Evolutionary conservation across 2,113 vertebrate species (phyloP), one percentile per base, ranked within the genome.

Genomic region (Ophiodon elongatus): DNA sequence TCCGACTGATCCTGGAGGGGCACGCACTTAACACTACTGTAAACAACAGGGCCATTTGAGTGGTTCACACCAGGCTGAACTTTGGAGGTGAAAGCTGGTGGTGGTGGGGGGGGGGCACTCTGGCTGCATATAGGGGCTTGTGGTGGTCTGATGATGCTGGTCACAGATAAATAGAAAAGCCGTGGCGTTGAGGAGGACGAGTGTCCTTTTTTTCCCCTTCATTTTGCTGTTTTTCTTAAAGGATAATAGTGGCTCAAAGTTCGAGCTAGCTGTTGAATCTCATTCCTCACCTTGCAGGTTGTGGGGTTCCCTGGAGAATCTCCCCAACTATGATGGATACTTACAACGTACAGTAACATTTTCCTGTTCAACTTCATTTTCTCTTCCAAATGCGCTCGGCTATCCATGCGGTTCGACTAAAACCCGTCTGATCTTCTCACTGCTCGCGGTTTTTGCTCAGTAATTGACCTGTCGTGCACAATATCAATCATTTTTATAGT

Each of bases 31-130:
- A 94, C 92, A 91, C 93, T 81, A 85, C 79, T 85, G 88, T 93
- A 95, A 95, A 94, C 95, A 94, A 93, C 92, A 86, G 81, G 90
- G 66, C 85, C 79, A 73, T 88, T 85, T 87, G 93, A 93, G 90
- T 85, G 86, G 47, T 76, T 79, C 85, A 84, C 82, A 91, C 75
- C 77, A 66, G 41, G 75, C 29, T 90, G 85, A 88, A 83, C 87
- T 84, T 82, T 50, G 37, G 83, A 76, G 76, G 79, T 83, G 73
- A 82, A 88, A 54, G 86, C 77, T 81, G 45, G n/a, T n/a, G n/a
- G n/a, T n/a, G n/a, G n/a, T n/a, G n/a, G n/a, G 62, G 68, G 43
- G 73, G 62, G 19, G 72, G 68, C 45, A 59, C 52, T 80, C 63
- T 70, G 73, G 52, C 43, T 67, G 25, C 70, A 43, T 13, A 59